phyloP scores from a whole-genome alignment of 2,797 vertebrate species.

The Poecilia picta region DNA sequence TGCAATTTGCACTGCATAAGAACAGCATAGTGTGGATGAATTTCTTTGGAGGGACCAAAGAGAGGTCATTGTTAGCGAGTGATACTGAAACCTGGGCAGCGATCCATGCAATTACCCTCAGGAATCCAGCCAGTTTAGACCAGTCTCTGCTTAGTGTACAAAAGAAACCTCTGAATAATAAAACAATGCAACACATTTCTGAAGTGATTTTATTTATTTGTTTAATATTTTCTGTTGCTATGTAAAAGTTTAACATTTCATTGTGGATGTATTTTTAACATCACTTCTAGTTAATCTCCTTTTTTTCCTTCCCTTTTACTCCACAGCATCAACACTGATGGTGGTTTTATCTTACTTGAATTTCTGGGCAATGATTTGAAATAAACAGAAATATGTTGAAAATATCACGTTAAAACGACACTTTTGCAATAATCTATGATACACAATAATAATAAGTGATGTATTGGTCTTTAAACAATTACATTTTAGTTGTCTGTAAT shows the following conservation, averaged over 20 bases:
- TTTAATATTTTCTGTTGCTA: not conserved
- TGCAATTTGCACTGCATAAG: not conserved
- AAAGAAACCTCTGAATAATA: slow-evolving; percentile 23
- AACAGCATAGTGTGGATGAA: slow-evolving; percentile 9
- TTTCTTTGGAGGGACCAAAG: slow-evolving; percentile 32
- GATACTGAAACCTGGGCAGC: slow-evolving; percentile 64
- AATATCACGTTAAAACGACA: not conserved
- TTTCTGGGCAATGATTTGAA: not conserved
- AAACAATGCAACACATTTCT: slow-evolving; percentile 8
- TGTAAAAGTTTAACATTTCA: not conserved
- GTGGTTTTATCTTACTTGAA: not conserved
- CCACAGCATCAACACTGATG: not conserved
- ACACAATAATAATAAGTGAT: not conserved
- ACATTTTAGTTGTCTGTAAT: not conserved
- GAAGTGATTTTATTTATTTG: not conserved
- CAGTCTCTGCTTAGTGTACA: slow-evolving; percentile 39
- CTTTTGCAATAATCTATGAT: not conserved
- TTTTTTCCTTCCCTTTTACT: not conserved
- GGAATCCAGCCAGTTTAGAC: slow-evolving; percentile 45
- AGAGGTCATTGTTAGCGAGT: slow-evolving; percentile 51
- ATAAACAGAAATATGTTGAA: not conserved
- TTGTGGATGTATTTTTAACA: not conserved
- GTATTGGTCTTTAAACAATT: not conserved
- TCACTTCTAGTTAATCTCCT: not conserved
- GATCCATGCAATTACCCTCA: slow-evolving; percentile 55